Conservation (phyloP, 2,797 vertebrate genomes). For the Lophura swinhoii region DNA sequence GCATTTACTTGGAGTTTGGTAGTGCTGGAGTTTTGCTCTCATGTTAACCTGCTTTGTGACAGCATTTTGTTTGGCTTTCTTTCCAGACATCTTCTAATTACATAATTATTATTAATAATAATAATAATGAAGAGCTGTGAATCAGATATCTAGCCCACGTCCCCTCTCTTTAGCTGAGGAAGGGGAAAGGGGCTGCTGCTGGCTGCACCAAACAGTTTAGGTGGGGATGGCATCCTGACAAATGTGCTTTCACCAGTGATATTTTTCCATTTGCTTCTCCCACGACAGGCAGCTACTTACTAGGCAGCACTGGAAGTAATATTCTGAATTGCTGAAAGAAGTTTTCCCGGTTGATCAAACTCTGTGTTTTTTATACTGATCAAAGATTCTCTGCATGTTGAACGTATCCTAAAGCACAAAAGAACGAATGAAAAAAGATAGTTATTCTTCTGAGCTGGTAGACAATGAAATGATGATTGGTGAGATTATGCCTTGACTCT, state of each 20-base stretch:
- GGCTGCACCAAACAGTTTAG: accelerated
- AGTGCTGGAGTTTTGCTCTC: not conserved
- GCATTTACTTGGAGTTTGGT: not conserved
- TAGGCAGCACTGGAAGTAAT: conserved; percentile 42
- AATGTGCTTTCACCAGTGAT: not conserved
- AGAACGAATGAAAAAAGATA: conserved; percentile 30
- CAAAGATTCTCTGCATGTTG: conserved; percentile 56
- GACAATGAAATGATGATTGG: conserved; percentile 68
- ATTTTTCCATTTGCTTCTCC: conserved; percentile 12
- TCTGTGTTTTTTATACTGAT: conserved; percentile 40
- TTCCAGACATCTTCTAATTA: not conserved
- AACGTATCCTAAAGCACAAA: conserved; percentile 33
- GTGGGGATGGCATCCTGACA: conserved; percentile 12
- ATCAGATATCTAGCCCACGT: not conserved
- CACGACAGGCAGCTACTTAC: conserved; percentile 40
- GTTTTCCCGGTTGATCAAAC: conserved; percentile 52
- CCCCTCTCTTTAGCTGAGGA: not conserved
- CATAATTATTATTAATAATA: not conserved
- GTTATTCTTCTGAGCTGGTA: conserved; percentile 32
- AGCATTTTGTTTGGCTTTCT: not conserved
- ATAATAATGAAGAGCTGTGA: not conserved
- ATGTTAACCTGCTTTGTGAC: not conserved
- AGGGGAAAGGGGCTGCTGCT: not conserved
- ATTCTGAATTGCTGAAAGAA: conserved; percentile 39
- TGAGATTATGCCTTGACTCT: conserved; percentile 57